Percentiles rank a stretch among this genome's conserved stretches.
These are phyloP conservation scores for Rhorus exstirpatorius DNA, from an alignment of 2,888 invertebrate genomes.

Conservation along the genomic window DNA sequence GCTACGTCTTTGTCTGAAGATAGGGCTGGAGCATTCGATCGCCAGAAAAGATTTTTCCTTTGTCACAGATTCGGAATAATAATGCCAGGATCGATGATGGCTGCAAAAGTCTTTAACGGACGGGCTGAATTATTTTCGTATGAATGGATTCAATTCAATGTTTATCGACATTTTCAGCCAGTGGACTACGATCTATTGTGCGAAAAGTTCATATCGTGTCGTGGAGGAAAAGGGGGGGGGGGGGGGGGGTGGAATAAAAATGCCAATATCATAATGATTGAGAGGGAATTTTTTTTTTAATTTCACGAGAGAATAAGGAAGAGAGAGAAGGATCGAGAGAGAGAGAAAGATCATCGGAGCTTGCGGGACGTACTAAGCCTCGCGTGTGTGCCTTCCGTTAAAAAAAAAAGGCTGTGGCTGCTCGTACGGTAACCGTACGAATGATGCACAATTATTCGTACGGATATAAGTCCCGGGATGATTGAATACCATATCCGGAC, in stretches of 20 bases:
- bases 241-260: background rate
- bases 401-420: too few relatives aligned
- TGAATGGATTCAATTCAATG: background rate
- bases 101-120: constrained; percentile 86
- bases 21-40: constrained; percentile 67
- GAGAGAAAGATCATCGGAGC: too few relatives aligned
- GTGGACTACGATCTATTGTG: background rate
- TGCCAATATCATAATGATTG: background rate
- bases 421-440: too few relatives aligned
- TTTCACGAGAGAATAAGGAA: too few relatives aligned
- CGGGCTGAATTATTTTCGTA: constrained; percentile 21
- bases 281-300: too few relatives aligned
- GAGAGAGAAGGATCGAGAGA: too few relatives aligned
- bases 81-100: constrained; percentile 87
- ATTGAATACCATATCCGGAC: too few relatives aligned
- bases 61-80: constrained; percentile 86
- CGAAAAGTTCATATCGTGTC: background rate
- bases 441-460: too few relatives aligned
- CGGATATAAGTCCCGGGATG: too few relatives aligned
- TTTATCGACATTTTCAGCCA: background rate
- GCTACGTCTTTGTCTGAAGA: background rate
- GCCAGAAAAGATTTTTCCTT: constrained; percentile 84
- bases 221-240: too few relatives aligned
- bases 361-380: too few relatives aligned
- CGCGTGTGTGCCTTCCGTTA: too few relatives aligned